Base-by-base conservation (phyloP, 2,797 vertebrate species). In the Scarus forsteni region DNA sequence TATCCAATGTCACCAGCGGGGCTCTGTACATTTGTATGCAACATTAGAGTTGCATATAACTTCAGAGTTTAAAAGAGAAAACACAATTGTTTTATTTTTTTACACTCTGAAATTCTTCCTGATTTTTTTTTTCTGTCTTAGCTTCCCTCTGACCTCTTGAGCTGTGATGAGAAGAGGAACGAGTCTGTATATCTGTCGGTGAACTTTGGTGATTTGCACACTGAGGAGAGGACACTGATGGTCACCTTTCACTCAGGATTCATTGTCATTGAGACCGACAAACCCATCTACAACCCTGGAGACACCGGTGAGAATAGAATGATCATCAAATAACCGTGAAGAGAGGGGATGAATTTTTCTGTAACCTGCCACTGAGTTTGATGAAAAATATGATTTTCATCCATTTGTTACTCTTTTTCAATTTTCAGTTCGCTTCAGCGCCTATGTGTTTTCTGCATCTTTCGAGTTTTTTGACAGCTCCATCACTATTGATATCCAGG, bases 251-350 rank as follows among this genome's bases (percentile, higher is more conserved):
- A 92, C 19, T 78, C 88, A 0, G 94, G 93, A 5, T 92, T 92
- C 85, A 93, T 94, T 81, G 94, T 94, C 77, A 90, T 95, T 78
- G 93, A 95, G 86, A 94, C 92, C 0, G 93, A 95, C 85, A 94
- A 95, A 71, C 93, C 94, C 46, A 79, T 94, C 66, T 95, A 94
- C 66, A 94, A 93, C 43, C 94, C 93, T 0, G 93, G 93, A 79
- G 92, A 94, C 6, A 80, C 42, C 0, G 92, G 94, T 95, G 65
- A 86, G 82, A 19, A n/a, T 75, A 10, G 6, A 36, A 35, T 8
- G 8, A 5, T 9, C 16, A 12, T 10, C 18, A 11, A 12, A 27
- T 10, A 13, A 5, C 1, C 7, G 27, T 27, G 27, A 50, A 27
- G 6, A n/a, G 15, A n/a, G 14, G n/a, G n/a, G 16, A 49, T 40